Percentiles rank a stretch among this genome's conserved stretches.
Conservation (phyloP, 2,797 vertebrate species). For the Onychomys torridus region DNA sequence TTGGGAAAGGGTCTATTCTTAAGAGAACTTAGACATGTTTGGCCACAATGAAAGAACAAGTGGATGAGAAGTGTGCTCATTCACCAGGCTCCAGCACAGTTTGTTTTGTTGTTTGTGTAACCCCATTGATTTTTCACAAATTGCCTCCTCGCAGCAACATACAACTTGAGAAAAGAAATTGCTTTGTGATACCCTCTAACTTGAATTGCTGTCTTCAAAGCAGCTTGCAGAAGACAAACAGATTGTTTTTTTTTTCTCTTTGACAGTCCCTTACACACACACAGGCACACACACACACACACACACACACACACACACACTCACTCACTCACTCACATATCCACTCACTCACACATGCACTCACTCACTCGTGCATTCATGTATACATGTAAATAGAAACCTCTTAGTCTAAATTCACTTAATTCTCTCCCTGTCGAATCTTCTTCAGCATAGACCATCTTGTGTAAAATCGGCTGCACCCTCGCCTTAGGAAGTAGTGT, state of each 20-base stretch:
- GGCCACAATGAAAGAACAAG: slow-evolving; percentile 8
- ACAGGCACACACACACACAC: background rate
- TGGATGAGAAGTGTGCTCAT: background rate
- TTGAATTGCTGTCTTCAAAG: slow-evolving; percentile 42
- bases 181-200: slow-evolving; percentile 24
- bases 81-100: background rate
- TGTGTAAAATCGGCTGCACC: background rate
- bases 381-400: background rate
- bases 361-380: background rate
- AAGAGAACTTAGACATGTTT: slow-evolving; percentile 19
- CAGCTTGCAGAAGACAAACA: background rate
- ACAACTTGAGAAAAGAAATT: slow-evolving; percentile 50
- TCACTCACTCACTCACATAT: background rate
- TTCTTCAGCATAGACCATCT: background rate
- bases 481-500: background rate
- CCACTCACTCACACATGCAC: background rate
- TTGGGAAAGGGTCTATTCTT: slow-evolving; percentile 40
- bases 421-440: background rate
- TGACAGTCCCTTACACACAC: background rate
- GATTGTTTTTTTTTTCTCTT: background rate
- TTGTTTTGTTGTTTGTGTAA: slow-evolving; percentile 40
- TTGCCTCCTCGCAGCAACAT: slow-evolving; percentile 16
- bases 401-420: background rate
- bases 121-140: slow-evolving; percentile 49
- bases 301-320: background rate